phyloP scores from a whole-genome alignment of 1,140 invertebrate genomes.

The Hylaeus volcanicus region DNA sequence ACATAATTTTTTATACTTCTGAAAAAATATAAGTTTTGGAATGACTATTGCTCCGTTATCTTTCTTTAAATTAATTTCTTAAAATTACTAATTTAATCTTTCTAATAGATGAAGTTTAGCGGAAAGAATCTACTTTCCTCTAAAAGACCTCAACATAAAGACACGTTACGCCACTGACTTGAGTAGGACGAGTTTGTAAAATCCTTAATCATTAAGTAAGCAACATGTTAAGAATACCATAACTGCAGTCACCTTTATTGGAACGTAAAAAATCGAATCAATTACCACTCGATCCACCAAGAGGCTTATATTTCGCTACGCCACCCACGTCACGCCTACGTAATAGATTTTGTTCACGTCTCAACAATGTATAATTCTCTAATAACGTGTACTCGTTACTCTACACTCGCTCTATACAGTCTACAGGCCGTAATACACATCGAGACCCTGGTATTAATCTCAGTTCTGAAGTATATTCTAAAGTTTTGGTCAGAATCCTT shows the following conservation, averaged over 20 bases:
- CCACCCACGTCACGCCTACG: neutral
- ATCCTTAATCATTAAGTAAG: neutral
- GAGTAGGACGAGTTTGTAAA: neutral
- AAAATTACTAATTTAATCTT: too few species aligned
- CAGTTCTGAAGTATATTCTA: slow-evolving; percentile 45
- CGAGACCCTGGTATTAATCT: slow-evolving; percentile 45
- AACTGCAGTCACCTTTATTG: neutral
- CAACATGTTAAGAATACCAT: neutral
- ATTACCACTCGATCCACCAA: neutral
- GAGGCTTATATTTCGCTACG: neutral
- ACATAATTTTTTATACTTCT: too few species aligned
- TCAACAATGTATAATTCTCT: slow-evolving; percentile 55
- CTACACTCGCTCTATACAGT: slow-evolving; percentile 44
- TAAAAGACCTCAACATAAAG: too few species aligned
- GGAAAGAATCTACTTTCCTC: too few species aligned
- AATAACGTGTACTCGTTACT: slow-evolving; percentile 44
- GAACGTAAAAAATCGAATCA: neutral
- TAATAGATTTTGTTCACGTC: slow-evolving; percentile 36
- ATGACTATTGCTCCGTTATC: too few species aligned
- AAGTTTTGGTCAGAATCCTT: slow-evolving; percentile 60
- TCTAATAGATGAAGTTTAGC: too few species aligned
- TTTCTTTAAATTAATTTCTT: too few species aligned
- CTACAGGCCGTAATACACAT: slow-evolving; percentile 41
- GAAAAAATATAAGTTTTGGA: too few species aligned
- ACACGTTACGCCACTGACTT: too few species aligned